A percentile compares a stretch with the other conserved stretches of the same genome.
Conservation (phyloP, 2,888 invertebrate genomes). For the Elysia crispata region DNA sequence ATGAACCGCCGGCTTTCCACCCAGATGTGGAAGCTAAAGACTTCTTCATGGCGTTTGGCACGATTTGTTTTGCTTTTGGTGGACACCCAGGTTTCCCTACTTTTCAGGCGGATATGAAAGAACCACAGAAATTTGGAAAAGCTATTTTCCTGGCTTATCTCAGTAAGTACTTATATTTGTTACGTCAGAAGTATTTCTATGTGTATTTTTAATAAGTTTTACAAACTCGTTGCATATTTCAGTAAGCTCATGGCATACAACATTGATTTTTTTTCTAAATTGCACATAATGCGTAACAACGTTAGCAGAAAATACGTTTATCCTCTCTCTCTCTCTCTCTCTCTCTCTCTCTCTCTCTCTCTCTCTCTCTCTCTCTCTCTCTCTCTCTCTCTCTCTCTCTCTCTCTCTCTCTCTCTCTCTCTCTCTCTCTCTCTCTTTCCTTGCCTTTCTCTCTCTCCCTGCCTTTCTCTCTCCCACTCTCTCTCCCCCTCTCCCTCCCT, state of each 20-base stretch:
- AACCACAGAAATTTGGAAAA: constrained; percentile 85
- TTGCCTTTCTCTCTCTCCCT: no score
- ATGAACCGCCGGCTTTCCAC: constrained; percentile 71
- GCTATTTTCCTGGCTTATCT: constrained; percentile 86
- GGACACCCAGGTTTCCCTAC: constrained; percentile 89
- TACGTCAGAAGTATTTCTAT: no score
- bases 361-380: no score
- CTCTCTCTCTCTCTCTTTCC: no score
- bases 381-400: no score
- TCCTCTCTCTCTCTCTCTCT: background rate
- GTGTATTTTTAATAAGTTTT: background rate
- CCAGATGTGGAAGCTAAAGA: constrained; percentile 79
- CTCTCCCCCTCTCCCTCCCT: no score
- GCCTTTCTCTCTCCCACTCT: no score
- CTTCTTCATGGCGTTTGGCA: constrained; percentile 85
- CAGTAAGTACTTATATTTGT: constrained; percentile 81
- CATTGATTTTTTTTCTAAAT: no score
- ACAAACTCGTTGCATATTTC: background rate
- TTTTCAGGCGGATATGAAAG: constrained; percentile 93
- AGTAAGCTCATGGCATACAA: background rate
- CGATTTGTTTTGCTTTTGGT: constrained; percentile 85
- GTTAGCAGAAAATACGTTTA: no score
- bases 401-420: no score
- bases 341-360: no score
- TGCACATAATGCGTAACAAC: background rate